A percentile compares a stretch with the other conserved stretches of the same genome.
Evolutionary conservation across 2,888 invertebrate species (phyloP).

Genomic region (Ischnus inquisitorius): DNA sequence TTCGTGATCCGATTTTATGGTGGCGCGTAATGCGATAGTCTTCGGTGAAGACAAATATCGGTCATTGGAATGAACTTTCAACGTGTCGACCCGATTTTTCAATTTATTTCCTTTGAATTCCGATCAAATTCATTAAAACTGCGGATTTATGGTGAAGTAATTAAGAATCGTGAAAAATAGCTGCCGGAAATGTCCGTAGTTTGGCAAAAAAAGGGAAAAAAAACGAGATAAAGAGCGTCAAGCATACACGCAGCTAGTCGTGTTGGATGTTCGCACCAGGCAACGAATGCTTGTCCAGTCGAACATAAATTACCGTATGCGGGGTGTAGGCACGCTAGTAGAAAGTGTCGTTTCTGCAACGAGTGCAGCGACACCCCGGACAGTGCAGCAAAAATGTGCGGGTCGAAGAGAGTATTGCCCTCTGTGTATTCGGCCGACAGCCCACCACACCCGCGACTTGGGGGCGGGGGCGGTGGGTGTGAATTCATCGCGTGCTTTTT

Average conservation of each 20-base stretch:
- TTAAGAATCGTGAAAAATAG: neutral
- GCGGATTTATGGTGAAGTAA: neutral
- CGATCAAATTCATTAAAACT: neutral
- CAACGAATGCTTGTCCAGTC: conserved; percentile 35
- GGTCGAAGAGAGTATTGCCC: neutral
- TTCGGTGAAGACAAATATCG: conserved; percentile 27
- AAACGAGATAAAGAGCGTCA: neutral
- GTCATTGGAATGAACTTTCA: neutral
- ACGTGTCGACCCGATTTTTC: no score
- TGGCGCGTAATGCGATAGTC: conserved; percentile 35
- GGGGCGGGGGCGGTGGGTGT: neutral
- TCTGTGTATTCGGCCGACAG: neutral
- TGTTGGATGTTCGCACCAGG: conserved; percentile 25
- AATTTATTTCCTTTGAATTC: no score
- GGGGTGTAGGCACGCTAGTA: conserved; percentile 18
- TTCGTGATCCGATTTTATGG: conserved; percentile 28
- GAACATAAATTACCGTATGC: conserved; percentile 65
- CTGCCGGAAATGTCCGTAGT: neutral
- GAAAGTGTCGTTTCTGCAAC: conserved; percentile 27
- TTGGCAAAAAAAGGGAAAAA: neutral
- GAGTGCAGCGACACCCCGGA: conserved; percentile 1
- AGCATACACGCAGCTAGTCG: conserved; percentile 22
- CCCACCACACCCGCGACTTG: neutral
- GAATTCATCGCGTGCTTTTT: conserved; percentile 42
- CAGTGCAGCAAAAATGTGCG: neutral